Percentiles rank a stretch among this genome's conserved stretches.
Evolutionary conservation across 1,140 invertebrate genomes (phyloP).

Genomic region (Drosophila parabipectinata): DNA sequence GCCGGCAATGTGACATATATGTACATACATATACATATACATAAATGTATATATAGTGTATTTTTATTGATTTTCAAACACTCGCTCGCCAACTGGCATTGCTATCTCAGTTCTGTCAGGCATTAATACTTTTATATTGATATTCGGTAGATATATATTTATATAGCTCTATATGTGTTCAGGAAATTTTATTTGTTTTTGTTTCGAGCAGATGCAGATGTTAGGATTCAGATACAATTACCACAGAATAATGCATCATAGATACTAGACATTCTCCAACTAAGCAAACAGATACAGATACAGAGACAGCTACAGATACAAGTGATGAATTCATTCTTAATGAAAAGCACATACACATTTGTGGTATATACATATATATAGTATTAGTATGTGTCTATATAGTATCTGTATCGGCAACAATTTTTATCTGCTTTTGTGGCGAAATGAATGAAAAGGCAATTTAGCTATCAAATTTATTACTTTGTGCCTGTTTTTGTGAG

Average conservation of each 20-base stretch:
- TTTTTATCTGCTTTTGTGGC: slow-evolving; percentile 63
- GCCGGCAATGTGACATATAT: slow-evolving; percentile 55
- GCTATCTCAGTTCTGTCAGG: slow-evolving; percentile 45
- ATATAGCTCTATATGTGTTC: not conserved
- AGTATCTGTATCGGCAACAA: slow-evolving; percentile 41
- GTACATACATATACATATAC: not conserved
- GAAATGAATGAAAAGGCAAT: slow-evolving; percentile 75
- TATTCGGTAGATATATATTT: slow-evolving; percentile 17
- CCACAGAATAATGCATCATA: slow-evolving; percentile 40
- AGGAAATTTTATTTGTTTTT: slow-evolving; percentile 10
- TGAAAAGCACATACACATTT: slow-evolving; percentile 42
- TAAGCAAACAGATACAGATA: slow-evolving; percentile 18
- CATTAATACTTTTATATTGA: slow-evolving; percentile 50
- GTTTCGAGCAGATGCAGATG: slow-evolving; percentile 19
- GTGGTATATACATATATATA: not conserved
- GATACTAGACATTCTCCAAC: slow-evolving; percentile 34
- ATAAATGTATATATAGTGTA: not conserved
- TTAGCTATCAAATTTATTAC: slow-evolving; percentile 70
- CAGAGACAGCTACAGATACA: not conserved
- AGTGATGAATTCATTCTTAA: slow-evolving; percentile 74
- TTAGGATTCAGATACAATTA: slow-evolving; percentile 21
- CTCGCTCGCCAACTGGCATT: slow-evolving; percentile 37
- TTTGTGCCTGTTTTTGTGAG: slow-evolving; percentile 34
- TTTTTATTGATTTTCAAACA: slow-evolving; percentile 56
- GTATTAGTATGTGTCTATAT: slow-evolving; percentile 12